Evolutionary conservation across 1,140 invertebrate genomes (phyloP).

Genomic region (Drosophila truncata): DNA sequence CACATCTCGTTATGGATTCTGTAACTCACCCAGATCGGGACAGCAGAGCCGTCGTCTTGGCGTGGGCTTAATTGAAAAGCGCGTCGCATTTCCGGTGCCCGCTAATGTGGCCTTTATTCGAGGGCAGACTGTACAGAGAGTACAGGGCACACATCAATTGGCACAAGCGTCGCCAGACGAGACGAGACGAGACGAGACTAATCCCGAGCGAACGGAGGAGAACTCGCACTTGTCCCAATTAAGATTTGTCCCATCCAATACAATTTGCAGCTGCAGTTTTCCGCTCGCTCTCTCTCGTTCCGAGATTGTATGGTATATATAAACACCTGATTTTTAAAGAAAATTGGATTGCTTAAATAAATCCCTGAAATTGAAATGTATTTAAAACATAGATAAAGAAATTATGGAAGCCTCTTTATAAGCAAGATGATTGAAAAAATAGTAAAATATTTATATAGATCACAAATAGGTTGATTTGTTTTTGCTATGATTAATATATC

Average conservation of each 20-base stretch:
- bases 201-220: conserved; percentile 21
- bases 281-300: conserved; percentile 23
- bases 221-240: conserved; percentile 75
- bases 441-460: neutral
- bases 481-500: too few relatives aligned
- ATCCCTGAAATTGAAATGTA: neutral
- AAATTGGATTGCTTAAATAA: neutral
- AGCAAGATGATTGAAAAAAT: neutral
- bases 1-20: conserved; percentile 2
- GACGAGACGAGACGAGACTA: conserved; percentile 29
- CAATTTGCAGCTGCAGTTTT: conserved; percentile 48
- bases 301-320: conserved; percentile 43
- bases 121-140: conserved; percentile 32
- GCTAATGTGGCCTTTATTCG: conserved; percentile 5
- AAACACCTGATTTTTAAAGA: conserved; percentile 14
- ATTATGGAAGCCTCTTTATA: neutral
- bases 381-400: neutral
- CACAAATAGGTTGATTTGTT: neutral
- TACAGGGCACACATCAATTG: conserved; percentile 66
- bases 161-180: conserved; percentile 35
- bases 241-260: conserved; percentile 79
- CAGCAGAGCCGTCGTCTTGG: conserved; percentile 25
- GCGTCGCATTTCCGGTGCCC: conserved; percentile 73
- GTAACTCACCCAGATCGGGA: conserved; percentile 30
- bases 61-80: conserved; percentile 74